Evolutionary conservation across 2,113 vertebrate genomes (phyloP).

Genomic region (Passerina amoena): DNA sequence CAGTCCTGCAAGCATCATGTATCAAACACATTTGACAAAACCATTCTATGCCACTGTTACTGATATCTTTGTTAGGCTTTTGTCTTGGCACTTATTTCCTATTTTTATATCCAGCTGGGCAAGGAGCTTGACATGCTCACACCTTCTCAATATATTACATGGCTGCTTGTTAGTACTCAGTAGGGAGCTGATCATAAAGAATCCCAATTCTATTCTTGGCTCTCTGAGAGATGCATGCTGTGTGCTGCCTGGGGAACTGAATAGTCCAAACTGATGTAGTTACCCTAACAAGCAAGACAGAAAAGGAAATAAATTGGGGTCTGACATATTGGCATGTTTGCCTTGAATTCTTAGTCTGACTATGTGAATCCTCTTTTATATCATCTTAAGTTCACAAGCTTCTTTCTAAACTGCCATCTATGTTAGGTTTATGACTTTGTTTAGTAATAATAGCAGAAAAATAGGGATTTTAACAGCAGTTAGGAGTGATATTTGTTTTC

Average conservation of each 20-base stretch:
- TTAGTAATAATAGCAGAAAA: background rate
- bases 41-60: background rate
- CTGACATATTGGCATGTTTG: background rate
- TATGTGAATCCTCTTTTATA: background rate
- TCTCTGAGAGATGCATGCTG: background rate
- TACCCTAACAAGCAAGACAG: background rate
- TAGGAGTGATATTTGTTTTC: background rate
- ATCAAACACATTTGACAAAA: background rate
- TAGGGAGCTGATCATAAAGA: background rate
- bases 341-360: background rate
- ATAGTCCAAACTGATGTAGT: background rate
- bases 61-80: background rate
- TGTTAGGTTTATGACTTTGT: background rate
- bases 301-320: background rate
- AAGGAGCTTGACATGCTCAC: constrained; percentile 3
- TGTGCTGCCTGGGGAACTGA: background rate
- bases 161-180: constrained; percentile 23
- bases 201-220: background rate
- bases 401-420: background rate
- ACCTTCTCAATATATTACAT: constrained; percentile 16
- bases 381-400: background rate
- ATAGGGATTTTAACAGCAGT: background rate
- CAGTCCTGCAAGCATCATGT: background rate
- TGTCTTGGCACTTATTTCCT: background rate
- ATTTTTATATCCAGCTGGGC: background rate